Base-by-base conservation (phyloP, 2,113 vertebrate genomes). In the Dicerorhinus sumatrensis region DNA sequence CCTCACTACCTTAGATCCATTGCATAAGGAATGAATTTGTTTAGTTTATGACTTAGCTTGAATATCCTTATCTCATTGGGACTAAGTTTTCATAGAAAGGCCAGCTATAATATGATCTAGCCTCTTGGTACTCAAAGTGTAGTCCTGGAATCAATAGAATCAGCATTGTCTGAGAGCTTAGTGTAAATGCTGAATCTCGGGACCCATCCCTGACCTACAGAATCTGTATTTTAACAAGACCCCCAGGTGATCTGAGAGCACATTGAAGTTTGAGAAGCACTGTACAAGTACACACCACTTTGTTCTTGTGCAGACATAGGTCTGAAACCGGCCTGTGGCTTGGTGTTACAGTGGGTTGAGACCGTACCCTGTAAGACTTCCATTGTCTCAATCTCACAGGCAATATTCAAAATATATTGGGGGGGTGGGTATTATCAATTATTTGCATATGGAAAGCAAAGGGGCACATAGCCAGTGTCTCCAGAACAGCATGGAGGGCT, bases 211-310 rank as follows among this genome's bases (percentile, higher is more conserved):
- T 42, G 72, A 54, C 17, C 20, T 9, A 6, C 23, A 36, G 8
- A 29, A 39, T 16, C 56, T 12, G 36, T 5, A 0, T 5, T 63
- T 48, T 27, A 3, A 12, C 18, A n/a, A 69, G 14, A 8, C 4
- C 0, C 0, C 1, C 7, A 0, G 0, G 9, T 11, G 77, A 27
- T 10, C 2, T 58, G 69, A 67, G 62, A 25, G 58, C 33, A 25
- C 7, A 2, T 0, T 18, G 31, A 31, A 3, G 2, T 8, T 6
- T 48, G 46, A 29, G 46, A 62, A 51, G 17, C 29, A 3, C 33
- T 3, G 1, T 0, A 1, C 23, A 4, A 20, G 11, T 12, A 25
- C 8, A 39, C 10, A 2, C 29, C 2, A 1, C 14, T 54, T 8
- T 36, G 18, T 21, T 17, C 20, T 54, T 31, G 5, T 27, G 62